Evolutionary conservation across 1,140 invertebrate species (phyloP).

Genomic region (Drosophila nasuta): DNA sequence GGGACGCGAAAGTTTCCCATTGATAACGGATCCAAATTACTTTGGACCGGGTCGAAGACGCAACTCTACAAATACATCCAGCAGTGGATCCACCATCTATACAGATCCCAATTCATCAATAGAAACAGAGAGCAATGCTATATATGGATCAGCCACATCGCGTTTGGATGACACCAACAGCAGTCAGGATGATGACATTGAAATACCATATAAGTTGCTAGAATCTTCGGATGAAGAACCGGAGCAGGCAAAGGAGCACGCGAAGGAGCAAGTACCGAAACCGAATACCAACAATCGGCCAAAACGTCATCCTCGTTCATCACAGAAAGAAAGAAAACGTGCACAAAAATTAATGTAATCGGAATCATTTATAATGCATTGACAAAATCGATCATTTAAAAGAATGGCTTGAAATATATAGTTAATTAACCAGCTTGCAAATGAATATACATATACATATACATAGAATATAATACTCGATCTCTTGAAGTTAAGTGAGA

Average conservation of each 20-base stretch:
- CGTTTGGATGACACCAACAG: constrained; percentile 16
- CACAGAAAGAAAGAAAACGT: neutral
- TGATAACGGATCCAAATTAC: constrained; percentile 56
- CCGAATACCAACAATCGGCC: neutral
- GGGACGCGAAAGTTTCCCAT: constrained; percentile 38
- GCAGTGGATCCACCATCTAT: neutral
- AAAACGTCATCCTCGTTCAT: neutral
- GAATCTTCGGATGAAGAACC: neutral
- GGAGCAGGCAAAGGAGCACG: neutral
- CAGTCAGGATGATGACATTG: neutral
- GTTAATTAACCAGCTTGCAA: too few species aligned
- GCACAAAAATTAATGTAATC: too few species aligned
- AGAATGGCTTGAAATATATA: too few species aligned
- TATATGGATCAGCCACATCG: neutral
- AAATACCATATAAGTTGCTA: constrained; percentile 13
- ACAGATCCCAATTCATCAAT: neutral
- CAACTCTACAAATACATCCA: neutral
- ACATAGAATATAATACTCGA: too few species aligned
- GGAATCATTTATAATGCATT: too few species aligned
- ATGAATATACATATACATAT: too few species aligned
- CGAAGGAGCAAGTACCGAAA: neutral
- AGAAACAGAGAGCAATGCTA: neutral
- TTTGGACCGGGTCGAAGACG: constrained; percentile 52
- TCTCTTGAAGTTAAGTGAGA: too few species aligned
- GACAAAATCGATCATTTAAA: too few species aligned